Percentiles rank a stretch among this genome's conserved stretches.
Conservation (phyloP, 2,888 invertebrate genomes). For the Oscheius sp. region DNA sequence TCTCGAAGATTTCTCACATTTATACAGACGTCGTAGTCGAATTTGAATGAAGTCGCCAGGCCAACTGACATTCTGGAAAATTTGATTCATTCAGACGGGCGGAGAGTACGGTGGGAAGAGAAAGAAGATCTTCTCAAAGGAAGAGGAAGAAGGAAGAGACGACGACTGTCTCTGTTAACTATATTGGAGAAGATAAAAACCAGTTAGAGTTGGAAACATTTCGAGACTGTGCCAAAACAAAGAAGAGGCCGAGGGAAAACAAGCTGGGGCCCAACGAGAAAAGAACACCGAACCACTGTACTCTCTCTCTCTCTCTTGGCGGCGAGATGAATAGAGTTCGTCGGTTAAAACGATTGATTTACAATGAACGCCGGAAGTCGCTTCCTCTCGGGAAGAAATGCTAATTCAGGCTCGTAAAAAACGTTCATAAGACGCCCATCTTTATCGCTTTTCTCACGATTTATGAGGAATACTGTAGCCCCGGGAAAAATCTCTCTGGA, state of each 20-base stretch:
- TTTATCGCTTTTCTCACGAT: no score
- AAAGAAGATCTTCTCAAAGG: neutral
- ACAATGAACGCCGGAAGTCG: neutral
- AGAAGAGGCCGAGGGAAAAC: slow-evolving; percentile 13
- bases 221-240: slow-evolving; percentile 22
- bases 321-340: neutral
- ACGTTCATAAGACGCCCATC: neutral
- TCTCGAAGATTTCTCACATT: slow-evolving; percentile 29
- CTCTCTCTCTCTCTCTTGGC: neutral
- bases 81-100: neutral
- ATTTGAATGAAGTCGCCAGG: slow-evolving; percentile 10
- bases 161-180: slow-evolving; percentile 10
- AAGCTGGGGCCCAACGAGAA: slow-evolving; percentile 8
- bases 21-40: slow-evolving; percentile 31
- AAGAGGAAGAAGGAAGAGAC: neutral
- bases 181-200: slow-evolving; percentile 29
- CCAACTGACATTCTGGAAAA: slow-evolving; percentile 9
- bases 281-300: neutral
- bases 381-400: neutral
- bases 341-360: no score
- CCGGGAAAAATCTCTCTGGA: neutral
- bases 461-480: no score
- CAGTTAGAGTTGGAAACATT: slow-evolving; percentile 27
- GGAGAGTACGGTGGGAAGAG: neutral
- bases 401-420: neutral